Conservation (phyloP, 2,113 vertebrate genomes). For the Tamias sibiricus region DNA sequence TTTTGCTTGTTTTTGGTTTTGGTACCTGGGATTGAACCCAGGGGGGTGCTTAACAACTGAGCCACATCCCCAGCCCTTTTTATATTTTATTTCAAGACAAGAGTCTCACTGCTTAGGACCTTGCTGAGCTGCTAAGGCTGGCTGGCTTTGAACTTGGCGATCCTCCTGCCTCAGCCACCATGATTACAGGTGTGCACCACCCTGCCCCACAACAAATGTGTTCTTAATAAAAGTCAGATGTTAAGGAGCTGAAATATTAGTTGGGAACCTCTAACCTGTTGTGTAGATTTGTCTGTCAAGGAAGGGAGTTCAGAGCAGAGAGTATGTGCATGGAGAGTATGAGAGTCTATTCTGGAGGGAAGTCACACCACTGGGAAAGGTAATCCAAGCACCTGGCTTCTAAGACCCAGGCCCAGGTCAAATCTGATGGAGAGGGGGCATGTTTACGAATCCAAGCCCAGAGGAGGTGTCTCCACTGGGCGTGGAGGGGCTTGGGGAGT, state of each 20-base stretch:
- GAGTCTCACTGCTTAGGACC: background rate
- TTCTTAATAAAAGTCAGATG: background rate
- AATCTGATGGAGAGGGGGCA: too few species aligned
- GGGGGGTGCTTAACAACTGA: too few species aligned
- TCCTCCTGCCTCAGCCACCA: background rate
- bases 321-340: background rate
- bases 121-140: too few species aligned
- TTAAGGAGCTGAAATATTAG: background rate
- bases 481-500: background rate
- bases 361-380: background rate
- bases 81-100: background rate
- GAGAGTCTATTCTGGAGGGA: background rate
- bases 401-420: background rate
- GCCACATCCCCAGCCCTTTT: too few species aligned
- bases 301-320: background rate
- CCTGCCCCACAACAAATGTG: background rate
- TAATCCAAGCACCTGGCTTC: background rate
- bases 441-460: background rate
- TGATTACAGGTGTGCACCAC: background rate
- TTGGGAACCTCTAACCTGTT: background rate
- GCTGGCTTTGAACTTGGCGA: background rate
- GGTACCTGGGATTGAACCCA: too few species aligned
- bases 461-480: too few species aligned
- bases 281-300: background rate
- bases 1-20: background rate